A percentile compares a stretch with the other conserved stretches of the same genome.
Conservation (phyloP, 2,888 invertebrate genomes). For the Atrina japonica region DNA sequence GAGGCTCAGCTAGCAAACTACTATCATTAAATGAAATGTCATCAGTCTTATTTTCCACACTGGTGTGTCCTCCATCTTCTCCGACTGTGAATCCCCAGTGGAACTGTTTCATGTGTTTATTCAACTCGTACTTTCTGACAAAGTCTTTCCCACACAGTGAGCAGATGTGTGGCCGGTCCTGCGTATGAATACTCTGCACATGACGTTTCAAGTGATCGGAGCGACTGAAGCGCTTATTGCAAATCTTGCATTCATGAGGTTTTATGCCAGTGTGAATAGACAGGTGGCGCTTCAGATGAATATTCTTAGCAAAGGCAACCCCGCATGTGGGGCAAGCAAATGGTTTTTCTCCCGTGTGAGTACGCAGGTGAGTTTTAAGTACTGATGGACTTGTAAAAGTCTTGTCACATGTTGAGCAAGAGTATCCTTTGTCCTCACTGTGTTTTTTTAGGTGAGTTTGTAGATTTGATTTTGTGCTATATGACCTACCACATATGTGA, state of each 20-base stretch:
- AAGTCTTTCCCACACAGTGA: slow-evolving; percentile 64
- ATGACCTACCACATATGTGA: slow-evolving; percentile 50
- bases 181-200: slow-evolving; percentile 64
- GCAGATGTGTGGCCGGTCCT: slow-evolving; percentile 62
- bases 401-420: slow-evolving; percentile 60
- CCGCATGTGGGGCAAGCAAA: slow-evolving; percentile 65
- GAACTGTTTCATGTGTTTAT: slow-evolving; percentile 62
- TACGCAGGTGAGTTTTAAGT: slow-evolving; percentile 60
- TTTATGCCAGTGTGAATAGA: slow-evolving; percentile 67
- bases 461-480: slow-evolving; percentile 58
- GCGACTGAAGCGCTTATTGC: slow-evolving; percentile 64
- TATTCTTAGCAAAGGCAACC: slow-evolving; percentile 65
- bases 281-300: slow-evolving; percentile 67
- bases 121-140: slow-evolving; percentile 65
- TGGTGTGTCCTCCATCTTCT: slow-evolving; percentile 11
- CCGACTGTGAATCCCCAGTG: slow-evolving; percentile 42
- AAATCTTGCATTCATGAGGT: slow-evolving; percentile 63
- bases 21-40: no score
- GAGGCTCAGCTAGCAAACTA: no score
- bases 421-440: slow-evolving; percentile 50
- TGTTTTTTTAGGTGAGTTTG: slow-evolving; percentile 63
- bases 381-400: slow-evolving; percentile 55
- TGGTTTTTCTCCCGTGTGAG: slow-evolving; percentile 65
- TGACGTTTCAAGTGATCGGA: slow-evolving; percentile 67
- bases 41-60: no score